Conservation (phyloP, 2,113 vertebrate genomes). For the Trogon melanurus region DNA sequence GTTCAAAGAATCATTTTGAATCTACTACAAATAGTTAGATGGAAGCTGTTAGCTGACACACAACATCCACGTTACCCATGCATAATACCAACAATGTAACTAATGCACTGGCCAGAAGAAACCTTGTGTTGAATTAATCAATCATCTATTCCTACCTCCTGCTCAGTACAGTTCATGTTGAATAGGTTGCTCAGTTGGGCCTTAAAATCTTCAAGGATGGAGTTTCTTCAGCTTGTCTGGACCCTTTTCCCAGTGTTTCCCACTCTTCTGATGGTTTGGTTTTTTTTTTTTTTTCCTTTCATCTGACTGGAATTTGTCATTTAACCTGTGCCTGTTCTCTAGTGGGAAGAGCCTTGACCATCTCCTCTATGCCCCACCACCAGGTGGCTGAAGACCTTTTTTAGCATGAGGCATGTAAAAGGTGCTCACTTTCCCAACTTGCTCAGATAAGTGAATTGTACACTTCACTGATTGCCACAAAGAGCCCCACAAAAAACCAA, state of each 20-base stretch:
- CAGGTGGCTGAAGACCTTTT: background rate
- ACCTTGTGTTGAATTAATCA: background rate
- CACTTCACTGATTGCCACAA: background rate
- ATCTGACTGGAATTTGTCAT: background rate
- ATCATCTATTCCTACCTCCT: background rate
- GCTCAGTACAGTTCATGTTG: background rate
- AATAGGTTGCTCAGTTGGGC: background rate
- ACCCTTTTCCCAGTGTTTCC: background rate
- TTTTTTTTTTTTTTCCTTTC: background rate
- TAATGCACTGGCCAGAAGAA: background rate
- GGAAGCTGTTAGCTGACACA: background rate
- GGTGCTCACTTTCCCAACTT: background rate
- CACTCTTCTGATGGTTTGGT: background rate
- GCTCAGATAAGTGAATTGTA: background rate
- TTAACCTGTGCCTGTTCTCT: no score
- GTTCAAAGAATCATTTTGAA: background rate
- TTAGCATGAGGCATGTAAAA: background rate
- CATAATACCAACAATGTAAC: accelerated
- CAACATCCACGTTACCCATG: no score
- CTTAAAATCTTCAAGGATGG: background rate
- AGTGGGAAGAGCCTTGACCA: background rate
- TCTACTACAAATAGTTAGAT: background rate
- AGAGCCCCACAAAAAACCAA: background rate
- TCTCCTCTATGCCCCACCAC: background rate
- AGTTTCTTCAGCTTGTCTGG: background rate